A percentile compares a stretch with the other conserved stretches of the same genome.
These are phyloP conservation scores for Episyrphus balteatus DNA, from an alignment of 1,140 invertebrate genomes.

Conservation along the genomic window DNA sequence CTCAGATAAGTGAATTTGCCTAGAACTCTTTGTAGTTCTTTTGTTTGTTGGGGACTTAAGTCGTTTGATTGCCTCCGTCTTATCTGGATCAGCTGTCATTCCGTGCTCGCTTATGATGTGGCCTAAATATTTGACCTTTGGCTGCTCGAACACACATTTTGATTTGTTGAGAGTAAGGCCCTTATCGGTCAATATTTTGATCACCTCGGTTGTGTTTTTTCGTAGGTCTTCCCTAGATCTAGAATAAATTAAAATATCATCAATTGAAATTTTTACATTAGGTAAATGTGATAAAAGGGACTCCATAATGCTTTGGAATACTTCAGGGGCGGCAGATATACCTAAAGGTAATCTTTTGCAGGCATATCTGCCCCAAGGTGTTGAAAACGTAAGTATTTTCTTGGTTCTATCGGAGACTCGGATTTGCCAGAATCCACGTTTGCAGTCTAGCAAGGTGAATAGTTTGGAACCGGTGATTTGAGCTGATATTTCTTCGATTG, in stretches of 20 bases:
- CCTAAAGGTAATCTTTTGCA: constrained; percentile 25
- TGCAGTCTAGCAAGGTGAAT: constrained; percentile 34
- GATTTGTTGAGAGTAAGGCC: constrained; percentile 21
- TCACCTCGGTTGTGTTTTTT: constrained; percentile 6
- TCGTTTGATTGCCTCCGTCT: constrained; percentile 27
- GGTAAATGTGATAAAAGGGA: constrained; percentile 11
- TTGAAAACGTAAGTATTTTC: constrained; percentile 20
- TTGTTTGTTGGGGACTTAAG: constrained; percentile 19
- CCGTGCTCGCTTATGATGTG: constrained; percentile 23
- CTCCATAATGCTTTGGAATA: constrained; percentile 14
- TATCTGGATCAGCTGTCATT: constrained; percentile 21
- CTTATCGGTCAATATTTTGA: constrained; percentile 13
- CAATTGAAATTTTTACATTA: constrained; percentile 12
- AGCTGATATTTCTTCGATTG: constrained; percentile 18
- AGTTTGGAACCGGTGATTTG: no score
- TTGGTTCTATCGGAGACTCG: constrained; percentile 22
- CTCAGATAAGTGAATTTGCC: constrained; percentile 35
- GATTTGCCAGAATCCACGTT: no score
- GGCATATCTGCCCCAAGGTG: constrained; percentile 26
- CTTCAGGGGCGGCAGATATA: constrained; percentile 16
- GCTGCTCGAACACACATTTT: constrained; percentile 17
- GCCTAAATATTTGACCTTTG: constrained; percentile 26
- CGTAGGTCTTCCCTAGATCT: background rate
- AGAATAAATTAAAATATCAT: constrained; percentile 26
- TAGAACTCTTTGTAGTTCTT: constrained; percentile 32